A percentile compares a stretch with the other conserved stretches of the same genome.
These are phyloP conservation scores for Philaethria dido DNA, from an alignment of 2,888 invertebrate genomes.

Conservation along the genomic window DNA sequence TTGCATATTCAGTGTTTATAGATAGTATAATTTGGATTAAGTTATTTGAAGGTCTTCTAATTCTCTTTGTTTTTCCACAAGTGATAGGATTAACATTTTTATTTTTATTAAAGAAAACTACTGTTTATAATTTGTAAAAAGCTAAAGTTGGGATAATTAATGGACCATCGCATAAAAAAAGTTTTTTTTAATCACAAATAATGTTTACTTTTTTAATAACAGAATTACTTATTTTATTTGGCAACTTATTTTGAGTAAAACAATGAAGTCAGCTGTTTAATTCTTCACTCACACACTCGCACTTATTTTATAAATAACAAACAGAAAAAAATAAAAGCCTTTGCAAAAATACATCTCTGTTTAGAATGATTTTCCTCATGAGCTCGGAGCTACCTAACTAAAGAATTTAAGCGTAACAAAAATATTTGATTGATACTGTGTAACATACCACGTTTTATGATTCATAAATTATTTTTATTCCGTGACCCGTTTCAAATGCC, in stretches of 20 bases:
- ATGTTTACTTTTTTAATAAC: too few relatives aligned
- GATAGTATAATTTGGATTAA: background rate
- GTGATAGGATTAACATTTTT: background rate
- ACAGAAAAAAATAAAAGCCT: background rate
- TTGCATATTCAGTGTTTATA: background rate
- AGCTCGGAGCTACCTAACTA: background rate
- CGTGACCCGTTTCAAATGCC: conserved; percentile 66
- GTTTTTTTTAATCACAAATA: background rate
- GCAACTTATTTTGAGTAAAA: background rate
- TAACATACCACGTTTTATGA: conserved; percentile 62
- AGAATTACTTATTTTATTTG: background rate
- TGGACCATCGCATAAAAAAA: background rate
- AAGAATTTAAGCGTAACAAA: background rate
- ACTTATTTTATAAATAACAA: background rate
- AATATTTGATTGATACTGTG: conserved; percentile 30
- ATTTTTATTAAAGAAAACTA: background rate
- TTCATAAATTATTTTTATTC: conserved; percentile 67
- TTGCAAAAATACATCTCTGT: background rate
- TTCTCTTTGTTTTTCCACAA: background rate
- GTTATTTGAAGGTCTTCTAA: conserved; percentile 5
- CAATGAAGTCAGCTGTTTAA: background rate
- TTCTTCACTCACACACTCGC: background rate
- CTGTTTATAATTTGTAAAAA: background rate
- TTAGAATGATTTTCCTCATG: conserved; percentile 2
- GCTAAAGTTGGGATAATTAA: background rate